Evolutionary conservation across 2,888 invertebrate species (phyloP).

Genomic region (Tiliacea citrago): DNA sequence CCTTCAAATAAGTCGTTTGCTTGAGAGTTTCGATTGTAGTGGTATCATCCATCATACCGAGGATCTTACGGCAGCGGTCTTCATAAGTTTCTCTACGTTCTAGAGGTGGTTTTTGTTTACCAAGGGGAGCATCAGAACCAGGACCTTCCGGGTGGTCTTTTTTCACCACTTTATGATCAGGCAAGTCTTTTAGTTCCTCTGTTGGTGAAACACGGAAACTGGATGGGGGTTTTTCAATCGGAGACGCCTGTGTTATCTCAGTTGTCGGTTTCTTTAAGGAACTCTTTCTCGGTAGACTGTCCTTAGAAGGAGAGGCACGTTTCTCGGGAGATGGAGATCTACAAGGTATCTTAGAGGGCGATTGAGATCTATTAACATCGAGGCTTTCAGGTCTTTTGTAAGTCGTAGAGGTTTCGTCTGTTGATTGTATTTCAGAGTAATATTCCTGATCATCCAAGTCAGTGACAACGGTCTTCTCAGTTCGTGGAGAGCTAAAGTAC

Average conservation of each 20-base stretch:
- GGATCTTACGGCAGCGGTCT: constrained; percentile 93
- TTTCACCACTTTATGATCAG: constrained; percentile 75
- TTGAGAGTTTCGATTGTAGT: constrained; percentile 66
- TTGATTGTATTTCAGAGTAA: constrained; percentile 67
- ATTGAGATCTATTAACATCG: constrained; percentile 73
- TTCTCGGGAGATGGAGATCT: constrained; percentile 85
- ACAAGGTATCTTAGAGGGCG: constrained; percentile 86
- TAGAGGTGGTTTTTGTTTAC: constrained; percentile 89
- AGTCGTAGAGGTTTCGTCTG: constrained; percentile 62
- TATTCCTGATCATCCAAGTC: constrained; percentile 81
- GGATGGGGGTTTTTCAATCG: constrained; percentile 84
- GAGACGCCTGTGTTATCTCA: constrained; percentile 73
- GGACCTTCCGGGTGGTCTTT: constrained; percentile 76
- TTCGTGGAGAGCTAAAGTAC: constrained; percentile 81
- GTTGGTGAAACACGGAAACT: constrained; percentile 84
- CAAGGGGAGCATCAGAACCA: constrained; percentile 69
- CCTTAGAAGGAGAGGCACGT: constrained; percentile 74
- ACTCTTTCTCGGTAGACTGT: constrained; percentile 85
- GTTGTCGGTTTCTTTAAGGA: constrained; percentile 85
- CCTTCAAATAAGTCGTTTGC: constrained; percentile 58
- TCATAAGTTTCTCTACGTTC: constrained; percentile 93
- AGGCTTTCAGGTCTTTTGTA: constrained; percentile 72
- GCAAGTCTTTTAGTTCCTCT: constrained; percentile 73
- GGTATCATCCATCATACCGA: constrained; percentile 91
- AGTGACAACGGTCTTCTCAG: constrained; percentile 77